A percentile compares a stretch with the other conserved stretches of the same genome.
These are phyloP conservation scores for Nothura maculosa DNA, from an alignment of 2,797 vertebrate species.

Conservation along the genomic window DNA sequence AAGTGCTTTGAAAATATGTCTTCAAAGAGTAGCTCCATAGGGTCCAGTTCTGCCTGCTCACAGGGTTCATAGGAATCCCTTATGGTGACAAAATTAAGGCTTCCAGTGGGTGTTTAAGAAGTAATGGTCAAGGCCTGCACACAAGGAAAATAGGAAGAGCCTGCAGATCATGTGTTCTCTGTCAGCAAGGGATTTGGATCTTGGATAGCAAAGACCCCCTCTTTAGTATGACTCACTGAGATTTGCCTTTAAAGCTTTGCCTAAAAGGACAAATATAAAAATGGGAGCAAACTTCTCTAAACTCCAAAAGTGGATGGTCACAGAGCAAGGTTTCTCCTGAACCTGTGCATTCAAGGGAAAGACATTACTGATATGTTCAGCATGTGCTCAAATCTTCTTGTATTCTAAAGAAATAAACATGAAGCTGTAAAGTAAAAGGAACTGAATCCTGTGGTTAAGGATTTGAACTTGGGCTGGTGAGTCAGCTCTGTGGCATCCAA, in stretches of 20 bases:
- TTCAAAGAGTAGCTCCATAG: neutral
- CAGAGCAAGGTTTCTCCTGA: neutral
- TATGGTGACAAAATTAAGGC: neutral
- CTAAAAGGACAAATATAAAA: neutral
- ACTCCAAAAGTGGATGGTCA: neutral
- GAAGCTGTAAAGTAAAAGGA: conserved; percentile 48
- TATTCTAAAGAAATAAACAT: conserved; percentile 52
- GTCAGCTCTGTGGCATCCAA: conserved; percentile 19
- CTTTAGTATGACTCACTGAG: neutral
- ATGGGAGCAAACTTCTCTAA: neutral
- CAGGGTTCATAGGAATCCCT: neutral
- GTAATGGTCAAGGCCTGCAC: neutral
- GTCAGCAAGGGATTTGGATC: neutral
- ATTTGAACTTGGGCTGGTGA: conserved; percentile 29
- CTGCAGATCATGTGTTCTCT: neutral
- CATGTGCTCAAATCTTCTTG: conserved; percentile 1
- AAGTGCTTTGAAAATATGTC: neutral
- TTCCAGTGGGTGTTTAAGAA: neutral
- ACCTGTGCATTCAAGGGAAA: neutral
- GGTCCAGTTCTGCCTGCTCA: neutral
- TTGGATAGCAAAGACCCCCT: neutral
- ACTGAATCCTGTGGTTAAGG: conserved; percentile 48
- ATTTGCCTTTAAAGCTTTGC: neutral
- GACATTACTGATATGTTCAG: neutral
- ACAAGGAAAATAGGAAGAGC: neutral